Conservation (phyloP, 2,797 vertebrate species). For the Hippoglossus hippoglossus region DNA sequence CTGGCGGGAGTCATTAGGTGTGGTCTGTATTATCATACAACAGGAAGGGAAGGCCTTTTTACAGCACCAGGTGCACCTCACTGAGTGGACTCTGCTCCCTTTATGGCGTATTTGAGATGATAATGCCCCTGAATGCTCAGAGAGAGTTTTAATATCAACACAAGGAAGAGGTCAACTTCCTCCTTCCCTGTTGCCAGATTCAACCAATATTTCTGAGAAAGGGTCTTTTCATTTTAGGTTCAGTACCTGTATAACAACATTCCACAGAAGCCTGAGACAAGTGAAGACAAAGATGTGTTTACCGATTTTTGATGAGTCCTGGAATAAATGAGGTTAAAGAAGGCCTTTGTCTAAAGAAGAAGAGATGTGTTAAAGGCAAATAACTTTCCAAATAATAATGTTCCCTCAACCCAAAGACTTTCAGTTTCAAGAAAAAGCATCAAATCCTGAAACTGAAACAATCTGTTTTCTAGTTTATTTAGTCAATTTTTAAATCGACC, state of each 20-base stretch:
- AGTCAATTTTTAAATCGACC: too few relatives aligned
- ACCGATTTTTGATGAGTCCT: not conserved
- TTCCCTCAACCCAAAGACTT: not conserved
- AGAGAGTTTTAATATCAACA: not conserved
- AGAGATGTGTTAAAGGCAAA: too few relatives aligned
- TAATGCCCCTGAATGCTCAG: not conserved
- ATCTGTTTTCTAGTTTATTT: too few relatives aligned
- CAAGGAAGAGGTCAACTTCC: not conserved
- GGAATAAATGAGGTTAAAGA: too few relatives aligned
- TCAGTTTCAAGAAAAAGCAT: constrained; percentile 1
- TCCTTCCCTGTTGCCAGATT: not conserved
- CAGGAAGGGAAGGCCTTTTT: constrained; percentile 20
- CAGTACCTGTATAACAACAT: constrained; percentile 1
- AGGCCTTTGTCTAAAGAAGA: too few relatives aligned
- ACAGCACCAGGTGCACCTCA: constrained; percentile 29
- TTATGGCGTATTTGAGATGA: constrained; percentile 30
- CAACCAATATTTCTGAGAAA: not conserved
- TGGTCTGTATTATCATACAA: constrained; percentile 29
- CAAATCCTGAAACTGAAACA: not conserved
- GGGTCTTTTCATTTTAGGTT: constrained; percentile 2
- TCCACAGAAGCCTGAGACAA: constrained; percentile 5
- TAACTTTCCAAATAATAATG: too few relatives aligned
- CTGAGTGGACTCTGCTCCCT: not conserved
- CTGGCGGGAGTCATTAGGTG: constrained; percentile 30
- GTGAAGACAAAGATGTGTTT: constrained; percentile 9